Evolutionary conservation across 2,113 vertebrate genomes (phyloP).

Genomic region (Burhinus oedicnemus): DNA sequence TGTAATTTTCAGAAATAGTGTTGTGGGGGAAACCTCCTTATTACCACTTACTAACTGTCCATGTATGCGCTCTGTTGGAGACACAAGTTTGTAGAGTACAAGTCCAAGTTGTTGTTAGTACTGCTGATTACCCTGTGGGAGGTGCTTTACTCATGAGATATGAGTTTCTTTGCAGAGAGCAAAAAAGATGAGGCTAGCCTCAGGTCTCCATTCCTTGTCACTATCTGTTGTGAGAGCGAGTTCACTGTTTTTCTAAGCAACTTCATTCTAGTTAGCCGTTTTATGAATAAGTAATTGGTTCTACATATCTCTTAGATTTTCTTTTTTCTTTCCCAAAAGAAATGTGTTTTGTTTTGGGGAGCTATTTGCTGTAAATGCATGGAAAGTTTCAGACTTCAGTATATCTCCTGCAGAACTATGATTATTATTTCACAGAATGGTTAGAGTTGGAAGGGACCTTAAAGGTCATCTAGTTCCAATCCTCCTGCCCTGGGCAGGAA

Average conservation of each 20-base stretch:
- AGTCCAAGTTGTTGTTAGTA: not conserved
- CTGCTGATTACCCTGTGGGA: not conserved
- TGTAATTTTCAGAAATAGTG: not conserved
- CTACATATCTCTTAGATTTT: not conserved
- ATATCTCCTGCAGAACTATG: not conserved
- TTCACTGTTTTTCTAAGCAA: not conserved
- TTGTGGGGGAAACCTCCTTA: not conserved
- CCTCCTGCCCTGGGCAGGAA: not conserved
- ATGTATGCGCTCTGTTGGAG: not conserved
- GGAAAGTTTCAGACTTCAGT: not conserved
- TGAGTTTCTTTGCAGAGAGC: not conserved
- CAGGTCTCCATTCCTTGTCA: not conserved
- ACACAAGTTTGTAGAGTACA: not conserved
- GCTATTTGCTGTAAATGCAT: not conserved
- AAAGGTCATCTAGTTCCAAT: not conserved
- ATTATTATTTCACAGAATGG: not conserved
- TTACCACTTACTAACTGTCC: fast-evolving
- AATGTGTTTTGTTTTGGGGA: not conserved
- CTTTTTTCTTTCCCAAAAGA: not conserved
- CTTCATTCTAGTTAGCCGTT: not conserved
- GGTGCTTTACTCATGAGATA: not conserved
- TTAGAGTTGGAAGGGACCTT: not conserved
- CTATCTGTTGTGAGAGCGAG: not conserved
- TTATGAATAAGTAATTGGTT: not conserved
- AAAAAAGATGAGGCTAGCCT: not conserved